Conservation (phyloP, 1,140 invertebrate genomes). For the Laodelphax striatellus region DNA sequence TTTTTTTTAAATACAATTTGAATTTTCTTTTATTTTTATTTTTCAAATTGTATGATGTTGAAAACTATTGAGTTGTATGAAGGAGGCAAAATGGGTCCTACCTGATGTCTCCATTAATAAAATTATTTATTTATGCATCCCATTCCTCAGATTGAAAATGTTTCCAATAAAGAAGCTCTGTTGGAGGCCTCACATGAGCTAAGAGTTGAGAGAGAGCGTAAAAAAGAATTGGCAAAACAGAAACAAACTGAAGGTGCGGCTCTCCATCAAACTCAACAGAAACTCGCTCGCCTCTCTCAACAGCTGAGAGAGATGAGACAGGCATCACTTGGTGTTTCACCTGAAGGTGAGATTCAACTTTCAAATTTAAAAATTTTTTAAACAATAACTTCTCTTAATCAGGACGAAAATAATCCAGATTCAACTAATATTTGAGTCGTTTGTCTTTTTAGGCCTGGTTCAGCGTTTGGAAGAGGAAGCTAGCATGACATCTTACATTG, state of each 20-base stretch:
- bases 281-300: constrained; percentile 37
- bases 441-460: constrained; percentile 31
- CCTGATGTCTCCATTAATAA: too few relatives aligned
- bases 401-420: not conserved
- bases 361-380: too few relatives aligned
- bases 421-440: too few relatives aligned
- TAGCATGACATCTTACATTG: constrained; percentile 59
- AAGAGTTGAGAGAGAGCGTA: constrained; percentile 57
- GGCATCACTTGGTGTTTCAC: constrained; percentile 39
- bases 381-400: too few relatives aligned
- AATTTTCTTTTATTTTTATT: too few relatives aligned
- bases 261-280: constrained; percentile 40
- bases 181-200: constrained; percentile 55
- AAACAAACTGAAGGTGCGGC: constrained; percentile 42
- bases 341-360: constrained; percentile 32
- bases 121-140: too few relatives aligned
- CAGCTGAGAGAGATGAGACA: constrained; percentile 44
- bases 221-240: constrained; percentile 52
- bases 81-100: too few relatives aligned
- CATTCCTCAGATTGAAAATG: constrained; percentile 34
- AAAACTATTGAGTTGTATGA: too few relatives aligned
- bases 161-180: constrained; percentile 39
- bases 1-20: too few relatives aligned
- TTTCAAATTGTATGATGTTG: too few relatives aligned
- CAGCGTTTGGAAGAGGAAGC: constrained; percentile 66